Conservation (phyloP, 2,888 invertebrate genomes). For the Branchipolynoe longqiensis region DNA sequence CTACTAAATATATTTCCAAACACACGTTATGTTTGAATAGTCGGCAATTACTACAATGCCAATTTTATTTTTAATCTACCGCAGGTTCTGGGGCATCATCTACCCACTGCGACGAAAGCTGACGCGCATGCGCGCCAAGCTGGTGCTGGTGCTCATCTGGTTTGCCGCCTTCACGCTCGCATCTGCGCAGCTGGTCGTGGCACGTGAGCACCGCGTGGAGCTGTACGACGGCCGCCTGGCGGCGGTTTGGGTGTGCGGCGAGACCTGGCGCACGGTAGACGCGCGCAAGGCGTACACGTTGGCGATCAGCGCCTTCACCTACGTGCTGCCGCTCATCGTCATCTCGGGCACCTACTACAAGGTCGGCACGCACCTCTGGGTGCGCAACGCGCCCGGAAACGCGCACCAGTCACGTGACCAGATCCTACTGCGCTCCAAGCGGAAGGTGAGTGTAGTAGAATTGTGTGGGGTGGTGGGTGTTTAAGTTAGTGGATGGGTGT, state of each 20-base stretch:
- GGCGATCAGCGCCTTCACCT: constrained; percentile 21
- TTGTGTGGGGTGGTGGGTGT: too few species aligned
- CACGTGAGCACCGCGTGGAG: background rate
- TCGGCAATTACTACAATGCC: too few species aligned
- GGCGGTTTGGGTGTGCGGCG: background rate
- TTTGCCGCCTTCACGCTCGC: background rate
- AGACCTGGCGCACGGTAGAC: background rate
- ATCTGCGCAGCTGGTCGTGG: background rate
- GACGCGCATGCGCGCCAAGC: constrained; percentile 26
- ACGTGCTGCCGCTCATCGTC: constrained; percentile 20
- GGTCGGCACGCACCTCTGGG: constrained; percentile 41
- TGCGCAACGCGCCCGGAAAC: constrained; percentile 37
- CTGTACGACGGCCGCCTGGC: background rate
- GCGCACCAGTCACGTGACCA: constrained; percentile 39
- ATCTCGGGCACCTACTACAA: constrained; percentile 51
- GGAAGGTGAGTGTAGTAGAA: constrained; percentile 50
- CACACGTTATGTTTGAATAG: too few species aligned
- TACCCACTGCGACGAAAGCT: constrained; percentile 20
- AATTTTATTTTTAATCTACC: too few species aligned
- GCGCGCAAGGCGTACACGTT: constrained; percentile 31
- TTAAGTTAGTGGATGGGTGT: too few species aligned
- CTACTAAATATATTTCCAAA: too few species aligned
- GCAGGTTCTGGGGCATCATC: constrained; percentile 45
- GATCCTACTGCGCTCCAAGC: constrained; percentile 29
- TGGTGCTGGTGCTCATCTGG: constrained; percentile 36